Percentiles rank a stretch among this genome's conserved stretches.
phyloP scores from a whole-genome alignment of 2,888 invertebrate genomes.

The Melinaea marsaeus region DNA sequence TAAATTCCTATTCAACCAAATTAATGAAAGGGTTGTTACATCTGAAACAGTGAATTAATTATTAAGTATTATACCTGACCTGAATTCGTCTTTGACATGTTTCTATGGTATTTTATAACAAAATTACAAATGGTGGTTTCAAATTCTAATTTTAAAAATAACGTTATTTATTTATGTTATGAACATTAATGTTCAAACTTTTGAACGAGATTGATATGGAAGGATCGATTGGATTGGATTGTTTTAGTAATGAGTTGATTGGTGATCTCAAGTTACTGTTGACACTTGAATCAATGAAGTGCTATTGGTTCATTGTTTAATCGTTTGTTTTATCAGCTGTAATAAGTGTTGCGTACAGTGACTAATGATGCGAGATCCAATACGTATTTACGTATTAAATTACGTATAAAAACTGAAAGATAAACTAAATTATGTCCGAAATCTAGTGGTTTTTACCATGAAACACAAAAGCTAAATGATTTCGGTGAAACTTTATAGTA shows the following conservation, averaged over 20 bases:
- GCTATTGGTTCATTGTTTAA: constrained; percentile 71
- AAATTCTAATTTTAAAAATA: too few relatives aligned
- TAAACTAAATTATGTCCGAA: too few relatives aligned
- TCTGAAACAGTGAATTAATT: constrained; percentile 37
- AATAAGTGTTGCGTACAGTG: constrained; percentile 40
- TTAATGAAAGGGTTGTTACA: constrained; percentile 37
- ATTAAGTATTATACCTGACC: constrained; percentile 4
- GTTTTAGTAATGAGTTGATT: constrained; percentile 47
- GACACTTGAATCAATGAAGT: constrained; percentile 71
- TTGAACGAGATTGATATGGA: not conserved
- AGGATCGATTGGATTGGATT: not conserved
- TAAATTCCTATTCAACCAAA: constrained; percentile 39
- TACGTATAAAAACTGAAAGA: too few relatives aligned
- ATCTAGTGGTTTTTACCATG: too few relatives aligned
- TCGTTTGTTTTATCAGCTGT: constrained; percentile 72
- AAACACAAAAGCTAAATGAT: too few relatives aligned
- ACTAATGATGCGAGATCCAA: constrained; percentile 7
- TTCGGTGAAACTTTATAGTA: too few relatives aligned
- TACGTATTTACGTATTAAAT: too few relatives aligned
- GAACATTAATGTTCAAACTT: too few relatives aligned
- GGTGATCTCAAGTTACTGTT: constrained; percentile 63
- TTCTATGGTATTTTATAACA: too few relatives aligned
- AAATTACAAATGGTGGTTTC: too few relatives aligned
- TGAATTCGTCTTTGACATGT: too few relatives aligned
- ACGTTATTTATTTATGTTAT: too few relatives aligned